These are phyloP conservation scores for Chrysodeixis includens DNA, from an alignment of 2,888 invertebrate genomes.

Conservation along the genomic window DNA sequence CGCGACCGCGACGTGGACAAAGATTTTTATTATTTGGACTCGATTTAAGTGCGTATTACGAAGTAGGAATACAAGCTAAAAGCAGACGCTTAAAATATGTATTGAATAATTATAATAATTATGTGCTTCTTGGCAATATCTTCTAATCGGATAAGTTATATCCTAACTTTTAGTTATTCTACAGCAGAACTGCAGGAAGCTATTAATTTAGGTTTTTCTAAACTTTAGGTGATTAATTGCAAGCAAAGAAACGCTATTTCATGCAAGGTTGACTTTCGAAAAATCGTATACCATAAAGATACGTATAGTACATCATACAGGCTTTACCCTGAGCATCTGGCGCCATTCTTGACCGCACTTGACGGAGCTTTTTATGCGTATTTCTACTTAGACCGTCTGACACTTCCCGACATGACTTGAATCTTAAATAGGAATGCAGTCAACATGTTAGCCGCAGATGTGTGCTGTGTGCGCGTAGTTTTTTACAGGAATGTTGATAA, in stretches of 20 bases:
- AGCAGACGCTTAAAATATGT: too few species aligned
- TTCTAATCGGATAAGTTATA: not conserved
- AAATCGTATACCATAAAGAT: not conserved
- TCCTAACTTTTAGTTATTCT: not conserved
- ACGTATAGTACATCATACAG: not conserved
- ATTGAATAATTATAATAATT: too few species aligned
- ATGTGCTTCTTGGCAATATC: not conserved
- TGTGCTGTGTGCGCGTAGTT: slow-evolving; percentile 1
- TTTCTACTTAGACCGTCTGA: slow-evolving; percentile 4
- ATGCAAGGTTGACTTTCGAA: not conserved
- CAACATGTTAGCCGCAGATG: slow-evolving; percentile 4
- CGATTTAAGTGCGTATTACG: not conserved
- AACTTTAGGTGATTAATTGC: not conserved
- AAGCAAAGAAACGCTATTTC: not conserved
- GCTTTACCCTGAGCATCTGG: not conserved
- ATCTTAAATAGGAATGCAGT: slow-evolving; percentile 4
- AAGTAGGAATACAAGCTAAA: too few species aligned
- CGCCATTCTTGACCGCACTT: slow-evolving; percentile 4
- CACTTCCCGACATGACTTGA: slow-evolving; percentile 4
- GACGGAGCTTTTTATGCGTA: slow-evolving; percentile 1
- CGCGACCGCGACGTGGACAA: slow-evolving; percentile 6
- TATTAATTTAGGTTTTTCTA: not conserved
- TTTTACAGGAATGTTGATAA: slow-evolving; percentile 2
- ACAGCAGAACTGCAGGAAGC: not conserved
- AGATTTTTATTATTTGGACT: slow-evolving; percentile 5